These are phyloP conservation scores for Uromys caudimaculatus DNA, from an alignment of 2,797 vertebrate species.

Conservation along the genomic window DNA sequence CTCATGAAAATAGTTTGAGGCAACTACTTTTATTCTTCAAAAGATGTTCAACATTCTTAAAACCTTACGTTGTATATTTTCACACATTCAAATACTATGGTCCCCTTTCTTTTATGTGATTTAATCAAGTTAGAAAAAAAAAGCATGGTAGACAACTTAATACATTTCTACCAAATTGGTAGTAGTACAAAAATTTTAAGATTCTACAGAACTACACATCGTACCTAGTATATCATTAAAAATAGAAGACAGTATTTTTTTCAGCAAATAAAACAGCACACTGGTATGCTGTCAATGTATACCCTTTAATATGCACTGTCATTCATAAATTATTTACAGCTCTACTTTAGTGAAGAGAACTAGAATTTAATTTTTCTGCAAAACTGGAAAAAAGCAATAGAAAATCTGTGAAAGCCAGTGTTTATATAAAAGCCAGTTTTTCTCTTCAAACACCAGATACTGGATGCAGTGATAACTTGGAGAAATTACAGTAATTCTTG, in stretches of 20 bases:
- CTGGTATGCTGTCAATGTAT: conserved; percentile 86
- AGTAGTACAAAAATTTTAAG: conserved; percentile 87
- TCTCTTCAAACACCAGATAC: conserved; percentile 84
- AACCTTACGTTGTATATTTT: conserved; percentile 81
- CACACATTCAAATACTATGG: conserved; percentile 86
- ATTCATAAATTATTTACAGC: conserved; percentile 86
- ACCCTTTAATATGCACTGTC: conserved; percentile 85
- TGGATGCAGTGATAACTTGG: conserved; percentile 68
- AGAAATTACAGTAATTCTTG: conserved; percentile 86
- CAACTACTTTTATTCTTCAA: conserved; percentile 80
- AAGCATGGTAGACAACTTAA: conserved; percentile 85
- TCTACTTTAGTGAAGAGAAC: conserved; percentile 85
- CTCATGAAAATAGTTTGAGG: conserved; percentile 84
- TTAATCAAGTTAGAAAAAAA: conserved; percentile 75
- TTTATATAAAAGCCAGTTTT: conserved; percentile 88
- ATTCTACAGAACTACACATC: conserved; percentile 86
- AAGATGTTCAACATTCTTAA: conserved; percentile 82
- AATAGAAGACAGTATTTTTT: conserved; percentile 88
- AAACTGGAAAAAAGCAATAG: conserved; percentile 89
- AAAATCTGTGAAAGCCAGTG: conserved; percentile 88
- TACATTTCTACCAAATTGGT: conserved; percentile 83
- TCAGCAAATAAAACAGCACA: conserved; percentile 87
- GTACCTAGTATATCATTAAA: conserved; percentile 88
- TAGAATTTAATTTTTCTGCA: conserved; percentile 87
- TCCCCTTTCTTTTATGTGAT: conserved; percentile 84